Conservation (phyloP, 2,113 vertebrate species). For the Apaloderma vittatum region DNA sequence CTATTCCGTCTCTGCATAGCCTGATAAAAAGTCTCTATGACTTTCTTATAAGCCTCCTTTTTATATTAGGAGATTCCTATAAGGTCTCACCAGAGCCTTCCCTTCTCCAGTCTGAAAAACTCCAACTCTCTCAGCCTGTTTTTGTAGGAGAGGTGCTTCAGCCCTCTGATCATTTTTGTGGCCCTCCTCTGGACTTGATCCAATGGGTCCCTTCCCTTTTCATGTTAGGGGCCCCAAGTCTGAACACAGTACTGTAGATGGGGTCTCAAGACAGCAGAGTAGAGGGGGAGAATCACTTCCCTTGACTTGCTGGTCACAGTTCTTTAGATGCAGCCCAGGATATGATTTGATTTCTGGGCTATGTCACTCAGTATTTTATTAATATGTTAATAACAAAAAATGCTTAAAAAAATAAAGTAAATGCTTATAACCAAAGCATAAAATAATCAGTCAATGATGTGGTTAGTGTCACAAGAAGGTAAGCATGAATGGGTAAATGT, state of each 20-base stretch:
- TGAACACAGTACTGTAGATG: no score
- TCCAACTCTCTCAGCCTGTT: neutral
- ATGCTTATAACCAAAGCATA: neutral
- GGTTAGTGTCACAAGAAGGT: neutral
- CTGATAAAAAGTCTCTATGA: neutral
- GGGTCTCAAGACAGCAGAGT: no score
- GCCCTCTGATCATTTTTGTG: neutral
- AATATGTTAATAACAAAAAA: neutral
- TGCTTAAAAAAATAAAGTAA: neutral
- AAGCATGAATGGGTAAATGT: rapidly evolving
- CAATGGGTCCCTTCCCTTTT: neutral
- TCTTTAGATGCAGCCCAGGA: neutral
- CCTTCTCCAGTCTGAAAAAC: neutral
- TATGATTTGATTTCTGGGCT: neutral
- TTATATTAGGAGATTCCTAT: neutral
- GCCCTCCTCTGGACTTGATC: no score
- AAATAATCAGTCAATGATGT: neutral
- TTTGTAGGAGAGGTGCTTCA: neutral
- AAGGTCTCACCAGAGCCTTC: neutral
- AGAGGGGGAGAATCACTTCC: no score
- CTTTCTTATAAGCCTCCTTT: neutral
- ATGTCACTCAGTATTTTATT: neutral
- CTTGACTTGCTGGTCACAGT: no score
- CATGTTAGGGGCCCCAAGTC: no score
- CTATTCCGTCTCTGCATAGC: neutral